Base-by-base conservation (phyloP, 1,140 invertebrate species). In the Drosophila elegans region DNA sequence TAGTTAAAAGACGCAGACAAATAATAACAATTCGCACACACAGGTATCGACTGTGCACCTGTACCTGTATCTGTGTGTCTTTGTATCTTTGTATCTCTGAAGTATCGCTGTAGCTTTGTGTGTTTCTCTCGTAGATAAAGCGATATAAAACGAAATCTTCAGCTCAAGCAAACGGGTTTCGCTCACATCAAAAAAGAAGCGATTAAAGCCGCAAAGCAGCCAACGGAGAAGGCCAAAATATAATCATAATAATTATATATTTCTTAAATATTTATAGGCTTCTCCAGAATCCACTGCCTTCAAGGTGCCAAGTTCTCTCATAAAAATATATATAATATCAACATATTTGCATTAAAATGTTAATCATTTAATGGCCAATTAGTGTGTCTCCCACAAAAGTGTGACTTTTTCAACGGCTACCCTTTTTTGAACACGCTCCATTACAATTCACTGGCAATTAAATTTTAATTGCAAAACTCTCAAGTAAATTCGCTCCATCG, bases 301-400 rank as follows among this genome's bases (percentile, higher is more conserved):
- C 60, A 36, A 38, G 39, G 21, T 34, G 55, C 13, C 41, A 64
- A 16, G 6, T 39, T 32, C 29, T 11, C 27, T 12, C 25, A 74
- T 56, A 56, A 32, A 62, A 60, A 54, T 67, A 54, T 54, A 41
- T 27, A 11, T 27, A 39, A n/a, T 39, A n/a, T 39, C n/a, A 12
- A 46, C 54, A 16, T 36, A 64, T 60, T 64, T 46, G 41, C 80
- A 62, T 60, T 44, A 51, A 66, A 45, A 56, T 84, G 64, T 60
- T 77, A 80, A 84, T 84, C 71, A 79, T 77, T 84, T 74, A 84
- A 84, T 84, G 60, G 52, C 68, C 73, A 84, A 84, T 84, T 84
- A 84, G 76, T 60, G 39, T 62, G 45, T 45, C 29, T 48, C n/a
- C 34, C 11, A 42, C 21, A 49, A 21, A 38, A 32, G 52, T 57